Conservation (phyloP, 92 coral and sea anemone genomes). For the Chrysogorgia sp. region DNA sequence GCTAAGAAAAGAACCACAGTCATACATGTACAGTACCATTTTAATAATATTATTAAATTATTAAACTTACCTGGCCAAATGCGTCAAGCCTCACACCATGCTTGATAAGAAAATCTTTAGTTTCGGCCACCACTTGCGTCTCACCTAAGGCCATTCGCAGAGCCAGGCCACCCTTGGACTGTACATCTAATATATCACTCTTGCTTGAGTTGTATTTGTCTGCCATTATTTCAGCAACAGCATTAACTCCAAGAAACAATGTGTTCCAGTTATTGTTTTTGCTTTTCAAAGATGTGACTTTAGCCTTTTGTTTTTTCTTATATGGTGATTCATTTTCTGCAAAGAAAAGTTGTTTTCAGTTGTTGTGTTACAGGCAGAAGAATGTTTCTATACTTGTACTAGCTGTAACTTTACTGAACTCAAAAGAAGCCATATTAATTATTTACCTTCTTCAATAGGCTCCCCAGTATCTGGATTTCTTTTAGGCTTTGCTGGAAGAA, state of each 20-base stretch:
- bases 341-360: no score
- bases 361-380: no score
- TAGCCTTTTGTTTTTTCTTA: conserved; percentile 79
- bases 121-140: conserved; percentile 96
- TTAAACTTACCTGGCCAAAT: conserved; percentile 85
- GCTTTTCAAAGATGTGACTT: conserved; percentile 71
- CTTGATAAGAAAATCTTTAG: conserved; percentile 81
- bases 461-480: conserved; percentile 49
- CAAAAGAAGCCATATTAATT: no score
- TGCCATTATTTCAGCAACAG: conserved; percentile 98
- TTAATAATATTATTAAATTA: not conserved
- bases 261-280: conserved; percentile 98
- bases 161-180: conserved; percentile 88
- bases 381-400: no score
- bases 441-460: conserved; percentile 20
- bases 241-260: conserved; percentile 86
- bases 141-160: conserved; percentile 98
- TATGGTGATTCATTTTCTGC: conserved; percentile 43
- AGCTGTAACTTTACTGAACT: no score
- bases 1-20: conserved; percentile 46
- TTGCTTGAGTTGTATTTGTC: conserved; percentile 90
- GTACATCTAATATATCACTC: conserved; percentile 81
- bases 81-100: conserved; percentile 95
- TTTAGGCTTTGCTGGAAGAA: conserved; percentile 90
- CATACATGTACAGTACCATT: not conserved